phyloP scores from a whole-genome alignment of 2,888 invertebrate genomes.

The Bugula neritina region DNA sequence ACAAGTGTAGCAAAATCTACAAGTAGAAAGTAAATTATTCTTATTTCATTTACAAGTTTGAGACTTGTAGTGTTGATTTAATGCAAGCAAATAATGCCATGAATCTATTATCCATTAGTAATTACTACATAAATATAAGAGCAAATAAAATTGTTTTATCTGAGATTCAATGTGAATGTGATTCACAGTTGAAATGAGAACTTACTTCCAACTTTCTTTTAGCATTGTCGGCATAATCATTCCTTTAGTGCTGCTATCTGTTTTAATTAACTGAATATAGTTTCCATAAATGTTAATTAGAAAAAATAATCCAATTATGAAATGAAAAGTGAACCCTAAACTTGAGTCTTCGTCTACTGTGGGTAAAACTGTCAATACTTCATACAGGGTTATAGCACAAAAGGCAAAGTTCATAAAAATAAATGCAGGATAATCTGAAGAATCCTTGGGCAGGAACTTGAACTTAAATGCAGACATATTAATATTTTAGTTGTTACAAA shows the following conservation, averaged over 20 bases:
- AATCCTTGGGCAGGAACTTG: conserved; percentile 9
- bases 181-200: background rate
- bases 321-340: conserved; percentile 20
- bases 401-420: conserved; percentile 17
- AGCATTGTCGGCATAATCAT: background rate
- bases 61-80: no score
- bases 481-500: no score
- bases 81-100: no score
- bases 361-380: background rate
- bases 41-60: no score
- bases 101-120: background rate
- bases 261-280: conserved; percentile 5
- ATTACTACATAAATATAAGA: background rate
- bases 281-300: conserved; percentile 10
- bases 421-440: conserved; percentile 6
- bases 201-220: conserved; percentile 14
- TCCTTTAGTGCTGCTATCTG: conserved; percentile 21
- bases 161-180: background rate
- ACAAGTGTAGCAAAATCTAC: conserved; percentile 20
- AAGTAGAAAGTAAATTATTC: background rate
- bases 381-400: conserved; percentile 5
- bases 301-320: background rate
- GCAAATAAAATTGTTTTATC: background rate
- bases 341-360: conserved; percentile 16
- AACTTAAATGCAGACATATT: background rate